Evolutionary conservation across 2,888 invertebrate genomes (phyloP), one percentile per base, ranked within the genome.

Genomic region (Aphrophora alni): DNA sequence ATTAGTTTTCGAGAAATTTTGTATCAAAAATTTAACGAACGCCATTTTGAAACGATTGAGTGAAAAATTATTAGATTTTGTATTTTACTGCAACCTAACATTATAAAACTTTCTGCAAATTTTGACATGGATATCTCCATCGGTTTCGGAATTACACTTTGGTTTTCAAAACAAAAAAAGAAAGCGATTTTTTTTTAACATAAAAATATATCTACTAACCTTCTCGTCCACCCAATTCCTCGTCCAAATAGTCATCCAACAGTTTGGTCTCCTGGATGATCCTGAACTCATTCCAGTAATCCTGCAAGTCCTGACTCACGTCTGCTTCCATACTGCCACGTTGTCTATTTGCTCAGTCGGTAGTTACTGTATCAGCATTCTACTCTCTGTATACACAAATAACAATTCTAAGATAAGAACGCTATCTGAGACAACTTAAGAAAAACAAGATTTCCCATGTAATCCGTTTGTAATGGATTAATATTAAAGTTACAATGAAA

Each of bases 251-350:
- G 85, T 89, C 92, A 21, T 92, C 92, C 73, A 90, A 87, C 82
- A 89, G 88, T 83, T 90, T 89, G 0, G 90, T 89, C 84, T 90
- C 89, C 86, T 90, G 90, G 86, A 92, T 91, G 83, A 93, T 90
- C 84, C 92, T 90, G 87, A 91, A 92, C 85, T 93, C 92, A 33
- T 92, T 92, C 92, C 92, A 92, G 88, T 93, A 93, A 82, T 92
- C 93, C 28, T 91, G 91, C 83, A 92, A 89, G 85, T 92, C 86
- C 68, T 83, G 85, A 44, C 84, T 85, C 38, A 85, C 86, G 70
- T 86, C 86, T 10, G 86, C 83, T 76, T 87, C 86, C 86, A 86
- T 86, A 0, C 51, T 75, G 27, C 33, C 38, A 8, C 21, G 26
- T 21, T n/a, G 27, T 17, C 44, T 38, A 74, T 74, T 68, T 28